Conservation (phyloP, 2,888 invertebrate genomes). For the Drosophila subsilvestris region DNA sequence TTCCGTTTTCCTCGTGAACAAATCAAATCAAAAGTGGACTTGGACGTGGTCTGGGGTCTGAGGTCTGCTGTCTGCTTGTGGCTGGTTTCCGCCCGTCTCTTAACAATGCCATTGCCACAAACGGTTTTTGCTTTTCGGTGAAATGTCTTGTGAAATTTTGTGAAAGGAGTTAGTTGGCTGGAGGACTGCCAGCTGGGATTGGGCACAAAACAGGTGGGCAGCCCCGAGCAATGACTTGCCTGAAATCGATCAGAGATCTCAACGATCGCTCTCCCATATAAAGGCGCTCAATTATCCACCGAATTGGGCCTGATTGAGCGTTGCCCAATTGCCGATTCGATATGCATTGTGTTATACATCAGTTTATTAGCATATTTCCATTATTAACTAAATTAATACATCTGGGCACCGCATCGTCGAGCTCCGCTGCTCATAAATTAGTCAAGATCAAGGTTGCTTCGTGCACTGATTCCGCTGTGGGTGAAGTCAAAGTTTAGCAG, state of each 20-base stretch:
- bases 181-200: constrained; percentile 33
- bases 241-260: constrained; percentile 1
- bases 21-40: constrained; percentile 27
- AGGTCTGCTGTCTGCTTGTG: no score
- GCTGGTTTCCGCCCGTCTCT: constrained; percentile 58
- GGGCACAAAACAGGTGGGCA: constrained; percentile 41
- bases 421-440: constrained; percentile 50
- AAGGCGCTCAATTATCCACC: not conserved
- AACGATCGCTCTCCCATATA: not conserved
- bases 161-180: constrained; percentile 36
- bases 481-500: constrained; percentile 38
- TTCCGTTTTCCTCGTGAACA: constrained; percentile 65
- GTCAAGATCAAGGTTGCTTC: constrained; percentile 72
- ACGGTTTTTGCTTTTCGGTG: constrained; percentile 43
- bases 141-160: constrained; percentile 41
- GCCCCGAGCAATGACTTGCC: constrained; percentile 40
- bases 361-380: constrained; percentile 41
- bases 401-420: constrained; percentile 38
- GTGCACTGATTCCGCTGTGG: constrained; percentile 35
- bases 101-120: constrained; percentile 35
- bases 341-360: constrained; percentile 50
- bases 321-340: constrained; percentile 7
- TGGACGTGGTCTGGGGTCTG: constrained; percentile 18
- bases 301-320: constrained; percentile 15
- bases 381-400: constrained; percentile 70